Evolutionary conservation across 2,888 invertebrate genomes (phyloP), one percentile per base, ranked within the genome.

Genomic region (Alentia gelatinosa): DNA sequence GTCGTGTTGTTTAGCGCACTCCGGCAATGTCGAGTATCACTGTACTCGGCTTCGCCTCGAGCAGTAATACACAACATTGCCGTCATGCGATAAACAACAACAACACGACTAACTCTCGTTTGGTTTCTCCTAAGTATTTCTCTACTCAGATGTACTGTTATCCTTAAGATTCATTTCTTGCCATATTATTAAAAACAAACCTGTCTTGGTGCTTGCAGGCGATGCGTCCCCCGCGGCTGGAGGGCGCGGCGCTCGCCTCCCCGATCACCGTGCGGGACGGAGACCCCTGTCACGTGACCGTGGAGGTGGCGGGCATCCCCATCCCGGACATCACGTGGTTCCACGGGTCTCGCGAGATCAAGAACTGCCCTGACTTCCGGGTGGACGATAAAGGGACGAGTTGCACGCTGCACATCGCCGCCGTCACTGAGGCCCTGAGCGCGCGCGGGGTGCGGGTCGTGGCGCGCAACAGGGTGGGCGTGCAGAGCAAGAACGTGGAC

Each of bases 261-360:
- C 84, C 84, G 7, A n/a, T 84, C 42, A 84, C 42, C 26, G 84
- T 84, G n/a, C 40, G 84, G 39, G 84, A 37, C 7, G 84, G 84
- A 3, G 84, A 84, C 40, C n/a, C 42, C 5, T 84, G 84, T 40
- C 84, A 84, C 40, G 40, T 84, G 40, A 84, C 84, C 9, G 84
- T 84, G n/a, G 30, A 39, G 39, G 84, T 84, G 5, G 40, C 40
- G 15, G 84, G 84, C 4, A 84, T 84, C 39, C 84, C 84, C 84
- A 84, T 84, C 40, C 84, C 84, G 23, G 84, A 84, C 84, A 84
- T 84, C 47, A 84, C 84, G 30, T 84, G 84, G 84, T 84, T 84
- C 42, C 84, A 84, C 42, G 84, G 84, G 26, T 84, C 84, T 5
- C 84, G 42, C 26, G 84, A 84, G 84, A 84, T 84, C 84, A 84